Percentiles rank a stretch among this genome's conserved stretches.
phyloP scores from a whole-genome alignment of 2,113 vertebrate species.

The Tringa solitaria region DNA sequence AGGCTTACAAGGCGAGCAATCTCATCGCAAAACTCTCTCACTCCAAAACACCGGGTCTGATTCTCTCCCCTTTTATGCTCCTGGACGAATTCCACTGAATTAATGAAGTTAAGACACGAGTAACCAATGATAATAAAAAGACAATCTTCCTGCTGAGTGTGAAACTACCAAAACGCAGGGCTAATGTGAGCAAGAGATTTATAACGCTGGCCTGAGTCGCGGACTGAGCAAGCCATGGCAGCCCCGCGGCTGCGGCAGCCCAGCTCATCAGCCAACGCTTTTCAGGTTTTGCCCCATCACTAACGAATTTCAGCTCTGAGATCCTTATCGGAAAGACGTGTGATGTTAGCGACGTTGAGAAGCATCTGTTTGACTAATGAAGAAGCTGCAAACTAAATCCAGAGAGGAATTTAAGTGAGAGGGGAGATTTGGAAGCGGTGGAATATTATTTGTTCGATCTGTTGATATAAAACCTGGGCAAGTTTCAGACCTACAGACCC shows the following conservation, averaged over 20 bases:
- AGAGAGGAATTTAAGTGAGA: not conserved
- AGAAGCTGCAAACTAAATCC: not conserved
- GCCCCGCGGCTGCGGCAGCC: not conserved
- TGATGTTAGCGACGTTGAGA: not conserved
- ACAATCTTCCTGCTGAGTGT: not conserved
- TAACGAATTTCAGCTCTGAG: not conserved
- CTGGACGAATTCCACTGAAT: not conserved
- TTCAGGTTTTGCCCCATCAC: not conserved
- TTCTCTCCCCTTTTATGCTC: not conserved
- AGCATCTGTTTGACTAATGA: not conserved
- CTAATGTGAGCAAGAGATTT: not conserved
- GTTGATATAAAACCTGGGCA: not conserved
- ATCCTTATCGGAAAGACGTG: not conserved
- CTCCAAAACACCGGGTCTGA: not conserved
- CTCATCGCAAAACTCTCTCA: not conserved
- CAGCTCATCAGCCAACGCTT: not conserved
- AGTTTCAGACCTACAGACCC: not conserved
- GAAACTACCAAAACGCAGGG: not conserved
- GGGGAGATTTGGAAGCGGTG: not conserved
- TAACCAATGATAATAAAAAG: not conserved
- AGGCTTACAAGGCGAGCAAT: conserved; percentile 28
- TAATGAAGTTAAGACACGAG: not conserved
- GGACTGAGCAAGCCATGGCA: not conserved
- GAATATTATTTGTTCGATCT: not conserved
- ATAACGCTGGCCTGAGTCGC: not conserved